These are phyloP conservation scores for Muscicapa adusta DNA, from an alignment of 2,113 vertebrate species.

Conservation along the genomic window DNA sequence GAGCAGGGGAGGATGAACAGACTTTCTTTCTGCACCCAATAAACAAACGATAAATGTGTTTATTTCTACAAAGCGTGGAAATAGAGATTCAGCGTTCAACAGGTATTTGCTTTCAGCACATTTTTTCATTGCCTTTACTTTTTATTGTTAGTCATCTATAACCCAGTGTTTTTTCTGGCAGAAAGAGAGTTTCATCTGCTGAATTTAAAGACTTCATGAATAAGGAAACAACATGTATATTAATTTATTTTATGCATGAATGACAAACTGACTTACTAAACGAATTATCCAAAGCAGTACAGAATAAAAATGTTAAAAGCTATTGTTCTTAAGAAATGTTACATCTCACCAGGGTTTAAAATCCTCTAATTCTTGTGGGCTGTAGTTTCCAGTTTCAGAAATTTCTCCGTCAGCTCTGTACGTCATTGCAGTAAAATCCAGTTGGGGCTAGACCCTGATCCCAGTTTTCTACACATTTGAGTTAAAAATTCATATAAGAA, in stretches of 20 bases:
- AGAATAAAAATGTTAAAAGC: constrained; percentile 12
- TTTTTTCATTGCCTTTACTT: neutral
- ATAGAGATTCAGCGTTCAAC: neutral
- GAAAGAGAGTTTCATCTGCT: neutral
- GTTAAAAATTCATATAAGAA: neutral
- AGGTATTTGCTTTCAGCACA: neutral
- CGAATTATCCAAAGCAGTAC: neutral
- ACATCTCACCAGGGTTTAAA: constrained; percentile 24
- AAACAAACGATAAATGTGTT: constrained; percentile 13
- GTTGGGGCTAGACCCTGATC: neutral
- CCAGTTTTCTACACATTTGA: neutral
- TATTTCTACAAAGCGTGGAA: constrained; percentile 22
- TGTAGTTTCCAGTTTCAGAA: constrained; percentile 29
- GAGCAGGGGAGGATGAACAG: neutral
- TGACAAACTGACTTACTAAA: neutral
- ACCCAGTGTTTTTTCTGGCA: neutral
- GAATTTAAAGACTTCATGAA: neutral
- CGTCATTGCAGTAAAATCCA: constrained; percentile 28
- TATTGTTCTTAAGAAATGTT: constrained; percentile 46
- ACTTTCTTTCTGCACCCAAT: constrained; percentile 1
- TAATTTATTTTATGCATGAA: neutral
- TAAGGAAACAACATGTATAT: neutral
- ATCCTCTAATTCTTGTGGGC: constrained; percentile 39
- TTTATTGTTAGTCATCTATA: neutral
- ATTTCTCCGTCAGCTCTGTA: neutral